phyloP scores from a whole-genome alignment of 2,888 invertebrate species.

The Callosobruchus maculatus region DNA sequence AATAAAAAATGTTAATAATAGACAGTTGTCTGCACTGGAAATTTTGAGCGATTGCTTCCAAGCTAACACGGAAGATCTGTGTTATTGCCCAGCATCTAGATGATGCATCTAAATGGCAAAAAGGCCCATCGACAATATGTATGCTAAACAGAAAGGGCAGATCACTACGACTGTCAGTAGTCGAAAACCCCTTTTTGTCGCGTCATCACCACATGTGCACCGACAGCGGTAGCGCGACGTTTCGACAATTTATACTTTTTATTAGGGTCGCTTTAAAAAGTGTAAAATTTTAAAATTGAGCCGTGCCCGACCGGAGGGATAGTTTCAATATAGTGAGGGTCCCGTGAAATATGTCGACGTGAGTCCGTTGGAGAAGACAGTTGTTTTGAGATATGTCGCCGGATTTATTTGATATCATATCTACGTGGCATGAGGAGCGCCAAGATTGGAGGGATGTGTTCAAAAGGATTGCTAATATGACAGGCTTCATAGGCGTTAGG shows the following conservation, averaged over 20 bases:
- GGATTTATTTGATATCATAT: background rate
- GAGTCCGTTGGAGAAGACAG: background rate
- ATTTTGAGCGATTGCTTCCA: too few relatives aligned
- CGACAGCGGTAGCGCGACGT: constrained; percentile 25
- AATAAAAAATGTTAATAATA: too few relatives aligned
- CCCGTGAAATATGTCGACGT: background rate
- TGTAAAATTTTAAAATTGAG: constrained; percentile 41
- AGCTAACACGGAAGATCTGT: too few relatives aligned
- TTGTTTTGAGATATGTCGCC: background rate
- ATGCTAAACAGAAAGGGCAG: constrained; percentile 47
- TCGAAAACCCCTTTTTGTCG: constrained; percentile 28
- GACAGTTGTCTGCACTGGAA: too few relatives aligned
- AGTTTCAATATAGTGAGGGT: constrained; percentile 34
- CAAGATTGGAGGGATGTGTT: background rate
- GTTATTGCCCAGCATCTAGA: too few relatives aligned
- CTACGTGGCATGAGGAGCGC: background rate
- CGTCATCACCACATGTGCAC: background rate
- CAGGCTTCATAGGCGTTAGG: too few relatives aligned
- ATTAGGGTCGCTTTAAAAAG: constrained; percentile 35
- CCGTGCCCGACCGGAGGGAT: constrained; percentile 24
- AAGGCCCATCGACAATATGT: constrained; percentile 48
- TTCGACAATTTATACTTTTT: constrained; percentile 35
- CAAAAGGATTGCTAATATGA: too few relatives aligned
- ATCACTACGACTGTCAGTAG: constrained; percentile 44
- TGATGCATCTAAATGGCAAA: too few relatives aligned